Base-by-base conservation (phyloP, 2,888 invertebrate genomes). In the Alentia gelatinosa region DNA sequence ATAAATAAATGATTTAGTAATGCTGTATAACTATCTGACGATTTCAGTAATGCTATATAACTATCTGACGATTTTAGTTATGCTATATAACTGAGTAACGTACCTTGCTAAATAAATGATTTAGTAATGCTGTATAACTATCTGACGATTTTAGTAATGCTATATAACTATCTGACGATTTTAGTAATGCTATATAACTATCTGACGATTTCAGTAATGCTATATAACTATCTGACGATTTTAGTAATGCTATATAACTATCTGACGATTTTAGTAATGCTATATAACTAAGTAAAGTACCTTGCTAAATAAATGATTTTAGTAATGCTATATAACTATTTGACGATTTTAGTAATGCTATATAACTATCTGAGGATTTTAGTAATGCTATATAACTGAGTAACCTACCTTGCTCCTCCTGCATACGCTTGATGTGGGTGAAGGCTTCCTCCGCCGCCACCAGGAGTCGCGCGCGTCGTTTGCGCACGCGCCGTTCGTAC, bases 391-490 rank as follows among this genome's bases (percentile, higher is more conserved):
- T 63, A 63, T 15, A 23, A 15, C 63, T 63, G 4, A 15, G 30
- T 1, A 3, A 1, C 89, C 9, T 30, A 97, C 97, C 97, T 95
- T 96, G 96, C 94, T 97, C 97, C 92, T 97, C 97, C 94, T 96
- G 97, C 92, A 99, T 97, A 56, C 99, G 97, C 94, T 98, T 98
- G 93, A 99, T 98, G 95, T 99, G 99, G 19, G 99, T 98, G 96
- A 99, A 99, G 0, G 99, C 99, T 95, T 99, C 99, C 96, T 99
- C 99, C 0, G 99, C 98, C 0, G 99, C 98, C 0, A 98, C 98
- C 90, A 99, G 97, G 68, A 99, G 97, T 33, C 99, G 97, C 3
- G 99, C 99, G 91, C 98, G 97, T 0, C 99, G 97, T 96, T 99
- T 99, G 94, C 98, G 97, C 91, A 99, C 98, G 91, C 99, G 97